These are phyloP conservation scores for Stylophora pistillata DNA, from an alignment of 64 coral and sea anemone genomes.

Conservation along the genomic window DNA sequence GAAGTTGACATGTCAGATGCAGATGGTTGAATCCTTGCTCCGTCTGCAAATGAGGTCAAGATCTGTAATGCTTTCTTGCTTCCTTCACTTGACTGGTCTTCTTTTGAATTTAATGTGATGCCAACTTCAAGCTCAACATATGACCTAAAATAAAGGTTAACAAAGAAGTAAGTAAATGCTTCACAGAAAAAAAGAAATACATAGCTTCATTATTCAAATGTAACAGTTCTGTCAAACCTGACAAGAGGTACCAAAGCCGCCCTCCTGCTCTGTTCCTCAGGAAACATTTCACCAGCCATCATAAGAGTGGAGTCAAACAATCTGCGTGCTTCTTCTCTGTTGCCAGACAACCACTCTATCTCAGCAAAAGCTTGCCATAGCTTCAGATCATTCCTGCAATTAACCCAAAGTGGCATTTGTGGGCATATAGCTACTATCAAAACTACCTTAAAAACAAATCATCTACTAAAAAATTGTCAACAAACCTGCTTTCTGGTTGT, in stretches of 20 bases:
- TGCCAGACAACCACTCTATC: constrained; percentile 73
- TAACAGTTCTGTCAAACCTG: neutral
- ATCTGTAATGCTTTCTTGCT: constrained; percentile 61
- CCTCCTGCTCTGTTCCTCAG: constrained; percentile 38
- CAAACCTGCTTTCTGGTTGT: constrained; percentile 77
- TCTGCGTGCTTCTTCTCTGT: constrained; percentile 68
- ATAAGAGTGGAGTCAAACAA: constrained; percentile 84
- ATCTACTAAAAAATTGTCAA: neutral
- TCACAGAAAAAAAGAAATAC: neutral
- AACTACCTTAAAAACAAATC: neutral
- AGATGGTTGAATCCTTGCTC: constrained; percentile 50
- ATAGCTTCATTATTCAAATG: neutral
- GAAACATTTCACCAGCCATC: constrained; percentile 65
- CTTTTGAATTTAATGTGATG: constrained; percentile 9
- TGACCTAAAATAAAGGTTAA: constrained; percentile 18
- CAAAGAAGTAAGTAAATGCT: neutral
- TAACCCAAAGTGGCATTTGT: neutral
- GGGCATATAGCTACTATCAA: neutral
- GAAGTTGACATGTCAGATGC: neutral
- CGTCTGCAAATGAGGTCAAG: constrained; percentile 56
- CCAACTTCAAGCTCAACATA: constrained; percentile 88
- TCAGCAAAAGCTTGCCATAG: constrained; percentile 84
- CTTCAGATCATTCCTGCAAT: constrained; percentile 64
- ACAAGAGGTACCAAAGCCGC: constrained; percentile 16
- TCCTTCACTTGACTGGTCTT: neutral